A percentile compares a stretch with the other conserved stretches of the same genome.
phyloP scores from a whole-genome alignment of 2,888 invertebrate species.

The Diploptera punctata region DNA sequence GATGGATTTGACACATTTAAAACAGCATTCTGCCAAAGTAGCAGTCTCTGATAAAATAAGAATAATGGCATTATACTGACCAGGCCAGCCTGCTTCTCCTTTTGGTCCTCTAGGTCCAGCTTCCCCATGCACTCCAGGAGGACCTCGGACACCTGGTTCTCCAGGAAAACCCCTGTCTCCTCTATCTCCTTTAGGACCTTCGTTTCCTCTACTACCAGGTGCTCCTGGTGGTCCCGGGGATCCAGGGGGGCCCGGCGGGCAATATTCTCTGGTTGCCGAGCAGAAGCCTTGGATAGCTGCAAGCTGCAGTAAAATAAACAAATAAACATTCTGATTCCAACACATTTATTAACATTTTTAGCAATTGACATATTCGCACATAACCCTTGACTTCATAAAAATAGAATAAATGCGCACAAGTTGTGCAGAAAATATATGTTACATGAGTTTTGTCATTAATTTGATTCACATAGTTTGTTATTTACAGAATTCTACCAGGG shows the following conservation, averaged over 20 bases:
- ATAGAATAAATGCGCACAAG: too few species aligned
- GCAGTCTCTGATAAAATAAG: too few species aligned
- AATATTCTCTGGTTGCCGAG: conserved; percentile 81
- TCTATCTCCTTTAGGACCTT: conserved; percentile 50
- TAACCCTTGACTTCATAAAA: not conserved
- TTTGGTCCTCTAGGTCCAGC: conserved; percentile 72
- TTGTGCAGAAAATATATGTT: too few species aligned
- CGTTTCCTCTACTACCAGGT: conserved; percentile 50
- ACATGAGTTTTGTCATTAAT: too few species aligned
- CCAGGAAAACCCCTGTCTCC: conserved; percentile 57
- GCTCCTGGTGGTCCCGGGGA: conserved; percentile 59
- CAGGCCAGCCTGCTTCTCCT: conserved; percentile 65
- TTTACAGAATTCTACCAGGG: too few species aligned
- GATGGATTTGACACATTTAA: too few species aligned
- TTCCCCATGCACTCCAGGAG: conserved; percentile 70
- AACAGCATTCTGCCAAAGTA: too few species aligned
- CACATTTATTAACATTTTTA: too few species aligned
- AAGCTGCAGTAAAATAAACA: conserved; percentile 63
- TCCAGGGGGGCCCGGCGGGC: conserved; percentile 71
- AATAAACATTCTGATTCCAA: not conserved
- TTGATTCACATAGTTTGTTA: too few species aligned
- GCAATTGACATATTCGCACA: too few species aligned
- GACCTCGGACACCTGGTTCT: conserved; percentile 53
- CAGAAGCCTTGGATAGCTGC: conserved; percentile 86
- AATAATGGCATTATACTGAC: conserved; percentile 45